Evolutionary conservation across 2,888 invertebrate genomes (phyloP).

Genomic region (Andrena bucephala): DNA sequence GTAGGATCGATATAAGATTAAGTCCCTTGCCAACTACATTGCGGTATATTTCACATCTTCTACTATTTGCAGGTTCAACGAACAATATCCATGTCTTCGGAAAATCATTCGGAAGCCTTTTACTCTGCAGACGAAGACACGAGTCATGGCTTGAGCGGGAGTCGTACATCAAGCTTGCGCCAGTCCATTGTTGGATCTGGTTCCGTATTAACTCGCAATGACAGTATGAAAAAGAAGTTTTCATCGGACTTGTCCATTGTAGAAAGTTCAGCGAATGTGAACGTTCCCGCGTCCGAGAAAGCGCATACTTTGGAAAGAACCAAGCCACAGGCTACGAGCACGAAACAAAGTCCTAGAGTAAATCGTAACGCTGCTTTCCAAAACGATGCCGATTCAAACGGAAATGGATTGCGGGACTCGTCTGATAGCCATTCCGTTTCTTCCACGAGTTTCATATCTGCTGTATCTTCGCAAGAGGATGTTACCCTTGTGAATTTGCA

Average conservation of each 20-base stretch:
- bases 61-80: conserved; percentile 87
- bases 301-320: conserved; percentile 82
- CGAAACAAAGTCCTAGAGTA: conserved; percentile 75
- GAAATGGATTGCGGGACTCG: conserved; percentile 85
- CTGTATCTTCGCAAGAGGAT: conserved; percentile 96
- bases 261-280: conserved; percentile 79
- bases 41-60: background rate
- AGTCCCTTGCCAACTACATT: background rate
- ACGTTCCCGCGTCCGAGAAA: conserved; percentile 76
- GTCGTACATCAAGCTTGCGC: conserved; percentile 89
- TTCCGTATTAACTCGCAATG: conserved; percentile 83
- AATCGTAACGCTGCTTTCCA: conserved; percentile 72
- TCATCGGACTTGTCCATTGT: conserved; percentile 87
- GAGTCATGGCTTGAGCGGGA: conserved; percentile 86
- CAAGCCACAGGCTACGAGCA: conserved; percentile 73
- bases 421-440: conserved; percentile 93
- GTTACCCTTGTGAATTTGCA: conserved; percentile 96
- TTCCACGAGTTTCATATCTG: conserved; percentile 94
- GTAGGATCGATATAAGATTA: conserved; percentile 70
- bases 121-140: conserved; percentile 97
- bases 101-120: conserved; percentile 96
- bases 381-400: conserved; percentile 65
- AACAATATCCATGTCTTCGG: conserved; percentile 94
- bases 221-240: conserved; percentile 86
- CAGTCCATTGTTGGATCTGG: conserved; percentile 89